A percentile compares a stretch with the other conserved stretches of the same genome.
phyloP scores from a whole-genome alignment of 2,797 vertebrate genomes.

The Sebastes glaucus region DNA sequence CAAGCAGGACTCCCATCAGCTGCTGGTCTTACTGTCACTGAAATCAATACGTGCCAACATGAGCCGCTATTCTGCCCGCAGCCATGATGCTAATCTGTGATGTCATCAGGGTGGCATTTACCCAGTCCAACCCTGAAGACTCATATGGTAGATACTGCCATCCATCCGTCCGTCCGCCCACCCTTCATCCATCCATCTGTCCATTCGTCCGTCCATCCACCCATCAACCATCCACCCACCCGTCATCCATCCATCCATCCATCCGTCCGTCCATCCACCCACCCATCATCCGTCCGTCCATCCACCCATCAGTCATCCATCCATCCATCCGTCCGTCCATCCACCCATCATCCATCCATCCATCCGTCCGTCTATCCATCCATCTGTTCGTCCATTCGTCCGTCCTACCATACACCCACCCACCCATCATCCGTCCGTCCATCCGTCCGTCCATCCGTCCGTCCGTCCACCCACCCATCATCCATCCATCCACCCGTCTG shows the following conservation, averaged over 20 bases:
- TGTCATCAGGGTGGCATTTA: slow-evolving; percentile 8
- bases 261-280: too few species aligned
- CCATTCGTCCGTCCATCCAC: not conserved
- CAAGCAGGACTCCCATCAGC: not conserved
- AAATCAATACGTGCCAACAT: slow-evolving; percentile 18
- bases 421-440: too few species aligned
- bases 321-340: too few species aligned
- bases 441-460: too few species aligned
- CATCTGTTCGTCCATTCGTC: too few species aligned
- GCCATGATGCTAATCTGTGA: slow-evolving; percentile 22
- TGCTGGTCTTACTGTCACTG: not conserved
- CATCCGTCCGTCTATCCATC: too few species aligned
- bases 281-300: too few species aligned
- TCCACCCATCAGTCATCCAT: too few species aligned
- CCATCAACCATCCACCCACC: not conserved
- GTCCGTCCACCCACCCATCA: fast-evolving
- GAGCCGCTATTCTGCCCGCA: not conserved
- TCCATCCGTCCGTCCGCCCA: not conserved
- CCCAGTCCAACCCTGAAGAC: not conserved
- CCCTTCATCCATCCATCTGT: not conserved
- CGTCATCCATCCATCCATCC: too few species aligned
- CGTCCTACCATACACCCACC: too few species aligned
- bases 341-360: too few species aligned
- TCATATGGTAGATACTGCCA: not conserved
- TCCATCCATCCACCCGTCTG: too few species aligned